These are phyloP conservation scores for Alexandromys fortis DNA, from an alignment of 2,113 vertebrate species.

Conservation along the genomic window DNA sequence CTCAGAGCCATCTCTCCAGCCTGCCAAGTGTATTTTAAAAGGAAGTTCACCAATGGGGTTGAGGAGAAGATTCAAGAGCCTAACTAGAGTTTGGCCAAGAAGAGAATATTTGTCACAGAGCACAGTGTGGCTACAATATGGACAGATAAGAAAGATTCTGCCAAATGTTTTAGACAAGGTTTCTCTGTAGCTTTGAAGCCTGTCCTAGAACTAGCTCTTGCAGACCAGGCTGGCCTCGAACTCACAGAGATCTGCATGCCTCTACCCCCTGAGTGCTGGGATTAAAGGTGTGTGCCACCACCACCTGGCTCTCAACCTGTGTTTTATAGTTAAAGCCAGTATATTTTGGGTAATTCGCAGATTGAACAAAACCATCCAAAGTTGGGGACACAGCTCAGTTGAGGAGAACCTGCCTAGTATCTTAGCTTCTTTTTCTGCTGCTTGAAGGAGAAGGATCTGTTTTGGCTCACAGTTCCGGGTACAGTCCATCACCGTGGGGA, in stretches of 20 bases:
- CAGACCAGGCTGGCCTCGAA: no score
- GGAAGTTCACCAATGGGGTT: background rate
- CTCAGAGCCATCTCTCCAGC: no score
- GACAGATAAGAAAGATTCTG: background rate
- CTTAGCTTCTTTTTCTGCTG: background rate
- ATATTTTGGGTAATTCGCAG: background rate
- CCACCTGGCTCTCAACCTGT: background rate
- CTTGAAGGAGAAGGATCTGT: background rate
- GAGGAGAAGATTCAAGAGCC: background rate
- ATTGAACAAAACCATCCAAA: background rate
- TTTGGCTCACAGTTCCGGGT: background rate
- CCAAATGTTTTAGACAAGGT: background rate
- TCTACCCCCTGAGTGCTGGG: no score
- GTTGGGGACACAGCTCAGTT: background rate
- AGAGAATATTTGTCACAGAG: background rate
- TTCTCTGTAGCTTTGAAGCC: no score
- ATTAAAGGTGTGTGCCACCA: no score
- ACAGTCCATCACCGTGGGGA: background rate
- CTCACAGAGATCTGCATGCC: no score
- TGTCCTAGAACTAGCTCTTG: no score
- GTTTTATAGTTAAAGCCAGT: background rate
- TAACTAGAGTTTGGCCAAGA: no score
- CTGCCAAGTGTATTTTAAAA: background rate
- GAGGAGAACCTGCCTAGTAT: background rate
- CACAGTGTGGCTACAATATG: background rate